A percentile compares a stretch with the other conserved stretches of the same genome.
These are phyloP conservation scores for Macrosiphum euphorbiae DNA, from an alignment of 2,888 invertebrate genomes.

Conservation along the genomic window DNA sequence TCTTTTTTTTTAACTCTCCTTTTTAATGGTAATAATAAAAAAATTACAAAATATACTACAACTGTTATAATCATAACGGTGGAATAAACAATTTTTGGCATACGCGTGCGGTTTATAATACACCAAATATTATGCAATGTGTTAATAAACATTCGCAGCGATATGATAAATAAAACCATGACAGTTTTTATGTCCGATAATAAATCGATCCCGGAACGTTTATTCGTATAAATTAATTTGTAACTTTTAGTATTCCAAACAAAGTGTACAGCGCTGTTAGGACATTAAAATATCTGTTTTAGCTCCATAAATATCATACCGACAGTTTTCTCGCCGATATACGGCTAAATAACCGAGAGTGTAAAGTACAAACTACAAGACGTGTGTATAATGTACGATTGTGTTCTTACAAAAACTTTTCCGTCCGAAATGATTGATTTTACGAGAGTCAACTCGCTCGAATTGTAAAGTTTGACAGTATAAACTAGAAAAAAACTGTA, in stretches of 20 bases:
- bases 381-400: neutral
- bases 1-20: neutral
- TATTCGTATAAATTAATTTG: constrained; percentile 34
- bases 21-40: constrained; percentile 11
- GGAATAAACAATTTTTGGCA: constrained; percentile 41
- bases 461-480: neutral
- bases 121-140: constrained; percentile 24
- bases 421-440: neutral
- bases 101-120: neutral
- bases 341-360: neutral
- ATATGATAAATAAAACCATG: constrained; percentile 29
- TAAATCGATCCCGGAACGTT: constrained; percentile 8
- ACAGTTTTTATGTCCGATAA: constrained; percentile 42
- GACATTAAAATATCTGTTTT: constrained; percentile 9
- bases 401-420: neutral
- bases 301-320: constrained; percentile 9
- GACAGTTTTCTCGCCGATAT: neutral
- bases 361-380: neutral
- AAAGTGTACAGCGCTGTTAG: neutral
- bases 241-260: constrained; percentile 23
- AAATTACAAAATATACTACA: neutral
- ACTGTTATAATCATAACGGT: constrained; percentile 23
- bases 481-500: neutral
- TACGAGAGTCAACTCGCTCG: too few relatives aligned
- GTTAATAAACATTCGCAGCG: constrained; percentile 19